Evolutionary conservation across 1,140 invertebrate species (phyloP).

Genomic region (Bombus waltoni): DNA sequence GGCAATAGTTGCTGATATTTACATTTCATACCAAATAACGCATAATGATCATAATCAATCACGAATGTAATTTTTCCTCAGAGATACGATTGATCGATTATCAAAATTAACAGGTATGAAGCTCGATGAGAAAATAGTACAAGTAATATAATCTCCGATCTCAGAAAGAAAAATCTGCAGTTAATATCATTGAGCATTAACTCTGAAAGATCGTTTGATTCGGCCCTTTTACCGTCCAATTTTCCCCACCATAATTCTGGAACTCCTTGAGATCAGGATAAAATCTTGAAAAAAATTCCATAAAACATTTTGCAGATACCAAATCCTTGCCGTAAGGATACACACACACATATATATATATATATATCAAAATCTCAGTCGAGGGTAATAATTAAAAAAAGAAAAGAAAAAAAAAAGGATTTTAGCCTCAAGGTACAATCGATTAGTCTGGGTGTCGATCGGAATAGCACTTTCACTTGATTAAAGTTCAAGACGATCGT

Average conservation of each 20-base stretch:
- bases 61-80: background rate
- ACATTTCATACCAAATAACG: too few relatives aligned
- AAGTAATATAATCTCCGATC: too few relatives aligned
- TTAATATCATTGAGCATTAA: too few relatives aligned
- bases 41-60: too few relatives aligned
- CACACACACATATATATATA: too few relatives aligned
- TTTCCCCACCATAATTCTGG: too few relatives aligned
- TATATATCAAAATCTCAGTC: background rate
- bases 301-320: background rate
- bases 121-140: too few relatives aligned
- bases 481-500: slow-evolving; percentile 29
- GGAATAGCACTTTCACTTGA: slow-evolving; percentile 6
- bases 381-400: background rate
- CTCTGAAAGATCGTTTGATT: too few relatives aligned
- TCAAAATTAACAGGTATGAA: background rate
- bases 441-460: background rate
- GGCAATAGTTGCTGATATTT: too few relatives aligned
- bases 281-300: background rate
- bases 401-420: background rate
- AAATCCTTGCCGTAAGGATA: background rate
- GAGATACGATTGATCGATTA: background rate
- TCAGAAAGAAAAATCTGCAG: too few relatives aligned
- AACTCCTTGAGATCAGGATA: background rate
- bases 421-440: background rate
- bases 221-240: too few relatives aligned